A percentile compares a stretch with the other conserved stretches of the same genome.
Conservation (phyloP, 2,113 vertebrate species). For the Equus quagga region DNA sequence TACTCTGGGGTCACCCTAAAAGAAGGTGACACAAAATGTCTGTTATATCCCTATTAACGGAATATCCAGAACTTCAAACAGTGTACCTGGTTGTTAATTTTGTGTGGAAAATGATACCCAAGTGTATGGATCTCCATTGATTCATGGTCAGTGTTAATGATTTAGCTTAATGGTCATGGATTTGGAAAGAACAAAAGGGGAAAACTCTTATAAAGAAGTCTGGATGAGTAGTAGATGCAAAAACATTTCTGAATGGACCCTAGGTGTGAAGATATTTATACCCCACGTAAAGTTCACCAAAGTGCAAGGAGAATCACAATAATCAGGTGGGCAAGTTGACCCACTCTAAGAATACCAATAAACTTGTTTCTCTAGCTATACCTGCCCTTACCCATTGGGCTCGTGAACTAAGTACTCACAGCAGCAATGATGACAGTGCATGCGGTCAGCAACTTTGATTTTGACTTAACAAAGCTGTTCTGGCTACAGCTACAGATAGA, state of each 20-base stretch:
- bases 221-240: not conserved
- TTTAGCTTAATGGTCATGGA: not conserved
- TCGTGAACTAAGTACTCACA: not conserved
- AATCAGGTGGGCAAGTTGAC: not conserved
- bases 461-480: not conserved
- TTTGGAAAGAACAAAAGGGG: not conserved
- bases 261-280: not conserved
- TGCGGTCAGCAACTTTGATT: not conserved
- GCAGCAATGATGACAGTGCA: not conserved
- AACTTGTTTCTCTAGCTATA: not conserved
- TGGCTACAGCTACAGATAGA: not conserved
- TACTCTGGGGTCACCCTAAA: not conserved
- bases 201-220: not conserved
- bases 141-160: not conserved
- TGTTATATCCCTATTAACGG: not conserved
- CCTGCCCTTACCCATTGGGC: not conserved
- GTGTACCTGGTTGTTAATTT: not conserved
- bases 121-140: not conserved
- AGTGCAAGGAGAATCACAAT: not conserved
- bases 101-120: not conserved
- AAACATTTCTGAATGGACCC: not conserved
- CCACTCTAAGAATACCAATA: not conserved
- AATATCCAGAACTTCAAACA: not conserved
- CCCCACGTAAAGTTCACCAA: not conserved
- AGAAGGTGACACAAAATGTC: not conserved